Evolutionary conservation across 1,140 invertebrate genomes (phyloP).

Genomic region (Mactra quadrangularis): DNA sequence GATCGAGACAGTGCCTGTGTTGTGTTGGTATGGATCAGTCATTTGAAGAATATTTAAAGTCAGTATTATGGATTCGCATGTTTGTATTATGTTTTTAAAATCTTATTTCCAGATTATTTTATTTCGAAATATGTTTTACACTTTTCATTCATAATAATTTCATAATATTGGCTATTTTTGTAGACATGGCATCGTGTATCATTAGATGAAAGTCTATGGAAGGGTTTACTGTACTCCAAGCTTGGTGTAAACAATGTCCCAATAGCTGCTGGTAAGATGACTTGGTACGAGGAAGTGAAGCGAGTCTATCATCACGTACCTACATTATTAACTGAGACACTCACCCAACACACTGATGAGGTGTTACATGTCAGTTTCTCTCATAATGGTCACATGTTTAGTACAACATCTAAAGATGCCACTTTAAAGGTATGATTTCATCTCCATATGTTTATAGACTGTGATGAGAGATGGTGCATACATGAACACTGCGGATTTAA

Average conservation of each 20-base stretch:
- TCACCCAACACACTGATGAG: conserved; percentile 86
- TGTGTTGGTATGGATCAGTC: no score
- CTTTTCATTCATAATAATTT: no score
- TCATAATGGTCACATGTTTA: conserved; percentile 93
- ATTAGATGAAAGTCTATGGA: conserved; percentile 82
- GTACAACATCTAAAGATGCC: conserved; percentile 93
- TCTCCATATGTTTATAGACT: no score
- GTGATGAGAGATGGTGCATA: no score
- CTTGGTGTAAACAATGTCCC: conserved; percentile 36
- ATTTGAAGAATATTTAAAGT: no score
- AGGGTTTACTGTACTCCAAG: conserved; percentile 81
- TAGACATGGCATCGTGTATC: conserved; percentile 78
- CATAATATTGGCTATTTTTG: no score
- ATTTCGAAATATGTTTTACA: no score
- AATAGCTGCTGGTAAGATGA: conserved; percentile 87
- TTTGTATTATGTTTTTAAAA: no score
- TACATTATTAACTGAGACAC: conserved; percentile 89
- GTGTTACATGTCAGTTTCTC: conserved; percentile 95
- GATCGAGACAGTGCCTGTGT: no score
- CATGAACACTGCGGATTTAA: no score
- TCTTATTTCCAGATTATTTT: no score
- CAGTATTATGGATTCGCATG: no score
- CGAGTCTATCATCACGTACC: conserved; percentile 90
- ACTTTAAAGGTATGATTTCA: conserved; percentile 86
- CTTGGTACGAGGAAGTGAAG: conserved; percentile 91